phyloP scores from a whole-genome alignment of 2,113 vertebrate species.

The Brachionichthys hirsutus region DNA sequence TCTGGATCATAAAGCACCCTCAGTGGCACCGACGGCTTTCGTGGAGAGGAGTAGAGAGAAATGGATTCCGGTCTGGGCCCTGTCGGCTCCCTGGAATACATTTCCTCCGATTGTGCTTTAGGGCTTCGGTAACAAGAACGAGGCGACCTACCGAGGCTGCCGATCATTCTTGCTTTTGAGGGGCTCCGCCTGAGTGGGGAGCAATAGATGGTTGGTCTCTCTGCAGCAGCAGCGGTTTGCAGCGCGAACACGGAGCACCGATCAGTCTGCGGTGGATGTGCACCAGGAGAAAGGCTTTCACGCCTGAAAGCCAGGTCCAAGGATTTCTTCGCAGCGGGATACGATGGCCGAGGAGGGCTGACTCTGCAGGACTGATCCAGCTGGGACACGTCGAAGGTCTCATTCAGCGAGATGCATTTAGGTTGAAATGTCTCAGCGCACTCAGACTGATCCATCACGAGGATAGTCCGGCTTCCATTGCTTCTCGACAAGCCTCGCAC shows the following conservation, averaged over 20 bases:
- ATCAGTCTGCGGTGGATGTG: background rate
- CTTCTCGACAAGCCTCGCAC: background rate
- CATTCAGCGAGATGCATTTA: background rate
- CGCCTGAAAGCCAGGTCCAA: background rate
- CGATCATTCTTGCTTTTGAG: constrained; percentile 21
- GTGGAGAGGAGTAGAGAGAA: constrained; percentile 7
- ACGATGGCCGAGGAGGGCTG: constrained; percentile 26
- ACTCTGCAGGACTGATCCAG: background rate
- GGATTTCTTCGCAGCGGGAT: background rate
- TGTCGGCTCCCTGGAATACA: background rate
- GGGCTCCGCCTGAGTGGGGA: constrained; percentile 52
- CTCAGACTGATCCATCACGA: constrained; percentile 49
- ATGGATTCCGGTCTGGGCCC: background rate
- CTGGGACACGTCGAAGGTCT: constrained; percentile 41
- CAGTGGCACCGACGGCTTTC: background rate
- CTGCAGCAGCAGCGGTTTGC: background rate
- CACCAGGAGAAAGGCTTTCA: background rate
- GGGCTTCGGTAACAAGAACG: constrained; percentile 21
- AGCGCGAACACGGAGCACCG: background rate
- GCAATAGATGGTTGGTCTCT: constrained; percentile 1
- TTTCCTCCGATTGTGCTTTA: background rate
- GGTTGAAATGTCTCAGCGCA: background rate
- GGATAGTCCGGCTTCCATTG: background rate
- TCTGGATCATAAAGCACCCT: constrained; percentile 18
- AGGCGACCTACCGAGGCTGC: constrained; percentile 27